Conservation (phyloP, 1,140 invertebrate species). For the Nylanderia fulva region DNA sequence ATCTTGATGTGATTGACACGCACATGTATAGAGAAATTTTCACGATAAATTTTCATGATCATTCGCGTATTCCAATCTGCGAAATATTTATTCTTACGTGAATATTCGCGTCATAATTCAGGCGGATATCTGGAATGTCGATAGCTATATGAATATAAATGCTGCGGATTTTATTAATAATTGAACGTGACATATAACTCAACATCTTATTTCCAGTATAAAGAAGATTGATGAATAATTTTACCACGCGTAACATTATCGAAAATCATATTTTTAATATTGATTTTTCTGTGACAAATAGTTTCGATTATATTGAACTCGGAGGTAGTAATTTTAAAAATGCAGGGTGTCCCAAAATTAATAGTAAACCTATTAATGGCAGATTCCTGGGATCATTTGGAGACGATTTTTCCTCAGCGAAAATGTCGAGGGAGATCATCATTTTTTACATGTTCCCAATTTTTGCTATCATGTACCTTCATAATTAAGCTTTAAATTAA, state of each 20-base stretch:
- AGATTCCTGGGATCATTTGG: too few relatives aligned
- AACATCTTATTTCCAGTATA: neutral
- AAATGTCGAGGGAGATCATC: too few relatives aligned
- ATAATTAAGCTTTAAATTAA: too few relatives aligned
- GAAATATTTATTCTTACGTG: neutral
- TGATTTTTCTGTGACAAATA: neutral
- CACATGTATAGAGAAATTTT: neutral
- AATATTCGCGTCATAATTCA: neutral
- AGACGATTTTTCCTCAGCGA: too few relatives aligned
- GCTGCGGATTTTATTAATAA: neutral
- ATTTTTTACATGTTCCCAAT: too few relatives aligned
- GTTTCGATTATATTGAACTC: neutral
- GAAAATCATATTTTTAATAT: neutral
- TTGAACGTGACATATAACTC: neutral
- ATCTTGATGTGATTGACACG: constrained; percentile 31
- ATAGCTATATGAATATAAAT: neutral
- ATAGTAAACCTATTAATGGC: too few relatives aligned
- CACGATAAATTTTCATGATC: constrained; percentile 26
- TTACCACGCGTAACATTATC: neutral
- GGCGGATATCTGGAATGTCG: too few relatives aligned
- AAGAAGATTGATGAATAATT: neutral
- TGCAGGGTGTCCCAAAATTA: too few relatives aligned
- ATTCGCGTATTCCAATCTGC: neutral
- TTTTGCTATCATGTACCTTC: too few relatives aligned
- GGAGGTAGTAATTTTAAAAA: neutral